Percentiles rank a stretch among this genome's conserved stretches.
These are phyloP conservation scores for Pocillopora grandis DNA, from an alignment of 92 coral and sea anemone genomes.

Conservation along the genomic window DNA sequence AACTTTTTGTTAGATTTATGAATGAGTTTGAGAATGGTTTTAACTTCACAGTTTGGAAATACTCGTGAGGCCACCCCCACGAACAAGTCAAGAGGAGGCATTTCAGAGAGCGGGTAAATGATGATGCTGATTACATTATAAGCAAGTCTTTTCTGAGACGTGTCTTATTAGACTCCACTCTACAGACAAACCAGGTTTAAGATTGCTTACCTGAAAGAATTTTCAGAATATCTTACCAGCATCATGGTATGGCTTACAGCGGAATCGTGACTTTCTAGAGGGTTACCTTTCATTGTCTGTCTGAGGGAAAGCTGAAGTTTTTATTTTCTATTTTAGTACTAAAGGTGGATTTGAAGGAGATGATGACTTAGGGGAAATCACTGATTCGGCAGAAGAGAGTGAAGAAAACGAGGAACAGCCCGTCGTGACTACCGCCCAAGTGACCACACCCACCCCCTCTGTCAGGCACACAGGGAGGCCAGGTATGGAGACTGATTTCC, in stretches of 20 bases:
- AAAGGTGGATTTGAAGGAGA: constrained; percentile 72
- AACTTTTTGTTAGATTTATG: no score
- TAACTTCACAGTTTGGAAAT: constrained; percentile 39
- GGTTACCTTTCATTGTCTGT: background rate
- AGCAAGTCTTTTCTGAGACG: background rate
- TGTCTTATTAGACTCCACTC: no score
- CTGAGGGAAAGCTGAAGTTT: background rate
- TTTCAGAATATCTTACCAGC: no score
- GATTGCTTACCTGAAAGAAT: no score
- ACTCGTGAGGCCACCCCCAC: constrained; percentile 38
- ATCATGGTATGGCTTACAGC: background rate
- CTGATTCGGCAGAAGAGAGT: constrained; percentile 93
- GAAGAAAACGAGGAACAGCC: constrained; percentile 63
- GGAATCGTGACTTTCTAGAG: background rate
- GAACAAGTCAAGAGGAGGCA: constrained; percentile 40
- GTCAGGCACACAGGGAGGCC: constrained; percentile 37
- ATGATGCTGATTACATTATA: background rate
- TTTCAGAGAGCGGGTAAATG: constrained; percentile 56
- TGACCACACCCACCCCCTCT: constrained; percentile 19
- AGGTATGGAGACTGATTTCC: constrained; percentile 20
- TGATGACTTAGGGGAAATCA: constrained; percentile 75
- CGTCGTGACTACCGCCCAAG: constrained; percentile 23
- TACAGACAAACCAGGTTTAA: no score
- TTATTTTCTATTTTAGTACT: constrained; percentile 23
- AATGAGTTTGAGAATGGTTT: background rate